Evolutionary conservation across 53 echinoderm and acorn worm species (phyloP).

Genomic region (Actinopyga echinites): DNA sequence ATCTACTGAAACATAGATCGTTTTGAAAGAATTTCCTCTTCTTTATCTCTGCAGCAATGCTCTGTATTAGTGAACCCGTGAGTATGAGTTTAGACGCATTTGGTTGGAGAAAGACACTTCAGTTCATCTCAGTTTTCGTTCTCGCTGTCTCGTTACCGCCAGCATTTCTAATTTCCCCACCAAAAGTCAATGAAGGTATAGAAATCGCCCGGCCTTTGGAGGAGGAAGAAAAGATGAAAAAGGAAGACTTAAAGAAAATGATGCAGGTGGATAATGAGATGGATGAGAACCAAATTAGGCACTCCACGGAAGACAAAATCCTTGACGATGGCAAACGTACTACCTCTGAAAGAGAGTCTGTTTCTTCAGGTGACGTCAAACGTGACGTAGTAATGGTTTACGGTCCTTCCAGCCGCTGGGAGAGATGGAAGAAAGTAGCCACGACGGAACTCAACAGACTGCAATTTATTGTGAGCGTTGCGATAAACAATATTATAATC

Average conservation of each 20-base stretch:
- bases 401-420: background rate
- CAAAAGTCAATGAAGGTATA: background rate
- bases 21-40: background rate
- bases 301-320: too few relatives aligned
- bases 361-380: background rate
- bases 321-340: background rate
- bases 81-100: background rate
- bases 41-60: background rate
- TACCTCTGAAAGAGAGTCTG: background rate
- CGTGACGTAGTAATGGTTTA: background rate
- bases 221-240: background rate
- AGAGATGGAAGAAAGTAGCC: slow-evolving; percentile 10
- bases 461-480: too few relatives aligned
- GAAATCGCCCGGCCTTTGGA: background rate
- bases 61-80: background rate
- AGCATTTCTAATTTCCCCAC: background rate
- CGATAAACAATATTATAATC: too few relatives aligned
- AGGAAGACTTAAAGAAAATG: background rate
- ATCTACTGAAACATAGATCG: background rate
- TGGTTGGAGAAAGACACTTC: slow-evolving; percentile 28
- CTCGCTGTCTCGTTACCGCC: slow-evolving; percentile 8
- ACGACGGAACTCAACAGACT: too few relatives aligned
- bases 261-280: too few relatives aligned
- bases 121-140: background rate
- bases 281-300: too few relatives aligned